Base-by-base conservation (phyloP, 2,888 invertebrate genomes). In the Dysmachus trigonus region DNA sequence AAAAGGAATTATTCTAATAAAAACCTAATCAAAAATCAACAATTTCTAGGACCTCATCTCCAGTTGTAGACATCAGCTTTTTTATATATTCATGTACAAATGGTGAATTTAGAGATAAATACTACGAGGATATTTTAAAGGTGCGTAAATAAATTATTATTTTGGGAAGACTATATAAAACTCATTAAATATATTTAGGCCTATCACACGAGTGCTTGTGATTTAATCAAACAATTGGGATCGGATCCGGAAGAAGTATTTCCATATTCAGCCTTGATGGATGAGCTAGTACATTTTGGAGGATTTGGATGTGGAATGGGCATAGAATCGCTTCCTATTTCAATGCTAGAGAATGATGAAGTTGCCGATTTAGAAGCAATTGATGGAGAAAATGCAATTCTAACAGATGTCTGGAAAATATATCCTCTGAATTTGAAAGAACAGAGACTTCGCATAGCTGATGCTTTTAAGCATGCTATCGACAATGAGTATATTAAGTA, bases 351-450 rank as follows among this genome's bases (percentile, higher is more conserved):
- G 31, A 93, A 93, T 51, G 92, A 92, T 18, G 93, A 94, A 77
- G 91, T 93, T 0, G 92, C 93, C 73, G 93, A 94, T 90, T 90
- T 94, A 74, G 94, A 92, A 88, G 90, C 88, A 7, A 90, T 92
- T 51, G 87, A 88, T 5, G 47, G 27, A 31, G 91, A 91, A 77
- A 88, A 89, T 74, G 88, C 91, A 2, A 89, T 91, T 6, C 89
- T 96, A 27, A 94, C 94, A 31, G 94, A 94, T 86, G 92, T 96
- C 2, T 96, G 95, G 95, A 93, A 93, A 86, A 88, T 96, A 0
- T 90, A 92, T 41, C 94, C 94, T 0, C 94, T 96, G 86, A 93
- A 94, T 89, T 93, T 94, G 0, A 92, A 93, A 87, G 93, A 92
- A 22, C 95, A 94, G 7, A 93, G 95, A 30, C 91, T 93, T 62